A percentile compares a stretch with the other conserved stretches of the same genome.
Conservation (phyloP, 1,140 invertebrate genomes). For the Plectrocnemia conspersa region DNA sequence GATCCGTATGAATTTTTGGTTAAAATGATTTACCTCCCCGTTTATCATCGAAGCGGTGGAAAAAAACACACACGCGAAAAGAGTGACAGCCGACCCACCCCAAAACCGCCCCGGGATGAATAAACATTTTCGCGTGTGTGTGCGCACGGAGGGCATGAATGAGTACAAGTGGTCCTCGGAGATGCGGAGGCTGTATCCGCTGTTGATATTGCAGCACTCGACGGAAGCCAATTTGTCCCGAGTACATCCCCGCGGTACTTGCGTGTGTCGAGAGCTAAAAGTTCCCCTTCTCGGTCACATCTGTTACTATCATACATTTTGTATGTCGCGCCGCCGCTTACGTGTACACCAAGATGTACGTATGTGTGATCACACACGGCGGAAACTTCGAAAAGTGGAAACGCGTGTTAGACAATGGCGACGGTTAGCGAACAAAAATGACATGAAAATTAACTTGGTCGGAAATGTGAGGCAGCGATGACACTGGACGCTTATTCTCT, state of each 20-base stretch:
- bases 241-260: slow-evolving; percentile 1
- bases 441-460: too few species aligned
- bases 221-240: slow-evolving; percentile 24
- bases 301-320: slow-evolving; percentile 11
- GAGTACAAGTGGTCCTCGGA: slow-evolving; percentile 21
- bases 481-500: too few species aligned
- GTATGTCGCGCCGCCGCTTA: neutral
- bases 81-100: neutral
- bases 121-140: neutral
- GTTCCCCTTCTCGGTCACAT: slow-evolving; percentile 17
- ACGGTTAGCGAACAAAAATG: too few species aligned
- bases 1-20: too few species aligned
- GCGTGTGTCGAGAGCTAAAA: slow-evolving; percentile 7
- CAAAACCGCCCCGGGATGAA: neutral
- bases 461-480: too few species aligned
- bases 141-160: neutral
- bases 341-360: neutral
- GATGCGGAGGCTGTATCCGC: slow-evolving; percentile 6
- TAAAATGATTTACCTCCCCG: too few species aligned
- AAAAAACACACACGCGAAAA: too few species aligned
- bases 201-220: slow-evolving; percentile 23
- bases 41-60: too few species aligned
- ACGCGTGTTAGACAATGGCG: too few species aligned
- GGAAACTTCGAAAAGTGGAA: neutral
- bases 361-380: neutral